These are phyloP conservation scores for Ctenodactylus gundi DNA, from an alignment of 2,113 vertebrate species.

Conservation along the genomic window DNA sequence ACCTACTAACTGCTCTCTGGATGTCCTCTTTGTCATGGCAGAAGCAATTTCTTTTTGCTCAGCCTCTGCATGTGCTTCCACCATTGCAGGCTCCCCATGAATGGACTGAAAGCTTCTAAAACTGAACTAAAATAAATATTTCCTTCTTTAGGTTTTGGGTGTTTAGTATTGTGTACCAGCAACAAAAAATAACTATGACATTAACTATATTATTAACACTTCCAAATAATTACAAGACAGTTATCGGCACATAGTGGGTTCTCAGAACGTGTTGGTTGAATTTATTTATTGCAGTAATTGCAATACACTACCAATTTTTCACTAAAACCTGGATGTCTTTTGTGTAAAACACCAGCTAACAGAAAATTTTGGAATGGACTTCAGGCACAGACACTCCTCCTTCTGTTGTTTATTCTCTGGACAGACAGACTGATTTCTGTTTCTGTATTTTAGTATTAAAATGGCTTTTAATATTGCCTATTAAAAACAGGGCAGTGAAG, in stretches of 20 bases:
- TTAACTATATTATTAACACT: background rate
- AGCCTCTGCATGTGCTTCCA: too few relatives aligned
- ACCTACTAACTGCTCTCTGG: too few relatives aligned
- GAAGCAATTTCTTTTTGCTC: too few relatives aligned
- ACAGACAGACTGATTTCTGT: background rate
- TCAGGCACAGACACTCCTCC: background rate
- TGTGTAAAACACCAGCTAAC: background rate
- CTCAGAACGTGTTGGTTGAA: background rate
- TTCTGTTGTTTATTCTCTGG: background rate
- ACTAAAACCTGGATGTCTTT: background rate
- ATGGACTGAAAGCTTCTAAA: too few relatives aligned
- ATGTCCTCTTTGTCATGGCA: too few relatives aligned
- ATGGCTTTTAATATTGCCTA: background rate
- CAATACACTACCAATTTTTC: background rate
- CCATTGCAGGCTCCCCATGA: too few relatives aligned
- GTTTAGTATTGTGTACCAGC: too few relatives aligned
- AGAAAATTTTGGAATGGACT: background rate
- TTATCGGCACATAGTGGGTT: background rate
- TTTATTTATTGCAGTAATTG: background rate
- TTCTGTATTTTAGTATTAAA: background rate
- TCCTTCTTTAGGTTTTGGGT: too few relatives aligned
- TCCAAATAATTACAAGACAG: background rate
- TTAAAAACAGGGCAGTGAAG: background rate
- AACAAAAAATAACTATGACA: too few relatives aligned
- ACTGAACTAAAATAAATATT: too few relatives aligned